These are phyloP conservation scores for Phrynocephalus vlangalii DNA, from an alignment of 2,797 vertebrate genomes.

Conservation along the genomic window DNA sequence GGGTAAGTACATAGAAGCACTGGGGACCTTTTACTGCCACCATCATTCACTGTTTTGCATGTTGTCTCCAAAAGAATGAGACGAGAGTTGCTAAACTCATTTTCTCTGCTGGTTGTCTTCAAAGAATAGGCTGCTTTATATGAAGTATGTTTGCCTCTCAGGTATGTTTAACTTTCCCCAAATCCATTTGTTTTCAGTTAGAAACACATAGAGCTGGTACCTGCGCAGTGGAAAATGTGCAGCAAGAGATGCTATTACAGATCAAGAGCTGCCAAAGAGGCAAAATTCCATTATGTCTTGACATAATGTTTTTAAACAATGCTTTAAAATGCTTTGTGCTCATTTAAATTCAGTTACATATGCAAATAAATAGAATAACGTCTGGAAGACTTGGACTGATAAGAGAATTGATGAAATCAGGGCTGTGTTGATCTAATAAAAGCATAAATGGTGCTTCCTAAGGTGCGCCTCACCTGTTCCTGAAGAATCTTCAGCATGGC, in stretches of 20 bases:
- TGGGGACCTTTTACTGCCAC: constrained; percentile 13
- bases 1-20: constrained; percentile 42
- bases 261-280: neutral
- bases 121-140: constrained; percentile 44
- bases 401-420: neutral
- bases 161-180: constrained; percentile 41
- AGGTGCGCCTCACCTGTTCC: constrained; percentile 82
- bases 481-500: constrained; percentile 83
- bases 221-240: constrained; percentile 19
- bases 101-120: constrained; percentile 38
- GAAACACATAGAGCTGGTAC: neutral
- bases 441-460: too few relatives aligned
- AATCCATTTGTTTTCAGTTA: constrained; percentile 45
- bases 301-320: neutral
- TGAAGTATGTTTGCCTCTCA: constrained; percentile 41
- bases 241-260: constrained; percentile 17
- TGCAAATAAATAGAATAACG: neutral
- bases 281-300: neutral
- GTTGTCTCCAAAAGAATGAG: neutral
- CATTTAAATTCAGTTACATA: neutral
- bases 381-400: too few relatives aligned
- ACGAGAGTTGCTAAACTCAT: constrained; percentile 38
- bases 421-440: neutral
- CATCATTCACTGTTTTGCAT: constrained; percentile 36
- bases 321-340: neutral